These are phyloP conservation scores for Tinea semifulvella DNA, from an alignment of 2,888 invertebrate species.

Conservation along the genomic window DNA sequence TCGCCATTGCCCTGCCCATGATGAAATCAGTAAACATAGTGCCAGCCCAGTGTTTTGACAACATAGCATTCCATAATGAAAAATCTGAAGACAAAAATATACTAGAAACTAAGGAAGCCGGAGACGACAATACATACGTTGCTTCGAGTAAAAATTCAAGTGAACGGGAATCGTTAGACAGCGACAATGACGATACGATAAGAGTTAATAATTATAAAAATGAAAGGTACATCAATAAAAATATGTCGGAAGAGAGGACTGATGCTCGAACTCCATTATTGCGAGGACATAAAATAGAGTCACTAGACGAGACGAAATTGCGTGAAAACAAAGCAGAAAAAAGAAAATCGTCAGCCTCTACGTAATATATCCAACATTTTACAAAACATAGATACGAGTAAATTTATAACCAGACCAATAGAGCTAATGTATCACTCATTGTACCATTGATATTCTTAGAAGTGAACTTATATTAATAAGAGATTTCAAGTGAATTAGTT, in stretches of 20 bases:
- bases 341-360: constrained; percentile 58
- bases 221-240: constrained; percentile 43
- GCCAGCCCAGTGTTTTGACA: constrained; percentile 57
- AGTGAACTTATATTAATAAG: constrained; percentile 9
- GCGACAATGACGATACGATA: constrained; percentile 36
- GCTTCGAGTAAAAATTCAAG: constrained; percentile 34
- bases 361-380: constrained; percentile 29
- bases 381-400: background rate
- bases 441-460: constrained; percentile 1
- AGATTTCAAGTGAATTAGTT: constrained; percentile 8
- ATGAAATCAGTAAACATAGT: constrained; percentile 65
- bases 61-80: constrained; percentile 55
- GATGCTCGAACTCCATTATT: constrained; percentile 55
- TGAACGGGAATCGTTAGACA: constrained; percentile 43
- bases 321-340: constrained; percentile 54
- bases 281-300: constrained; percentile 57
- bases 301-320: constrained; percentile 54
- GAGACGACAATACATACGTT: constrained; percentile 23
- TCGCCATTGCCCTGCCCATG: constrained; percentile 69
- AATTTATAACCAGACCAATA: constrained; percentile 36
- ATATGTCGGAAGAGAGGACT: constrained; percentile 39
- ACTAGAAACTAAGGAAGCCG: constrained; percentile 21
- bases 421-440: constrained; percentile 24
- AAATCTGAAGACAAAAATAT: constrained; percentile 33
- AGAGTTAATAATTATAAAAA: constrained; percentile 48